Conservation (phyloP, 2,797 vertebrate genomes). For the Bovichtus variegatus region DNA sequence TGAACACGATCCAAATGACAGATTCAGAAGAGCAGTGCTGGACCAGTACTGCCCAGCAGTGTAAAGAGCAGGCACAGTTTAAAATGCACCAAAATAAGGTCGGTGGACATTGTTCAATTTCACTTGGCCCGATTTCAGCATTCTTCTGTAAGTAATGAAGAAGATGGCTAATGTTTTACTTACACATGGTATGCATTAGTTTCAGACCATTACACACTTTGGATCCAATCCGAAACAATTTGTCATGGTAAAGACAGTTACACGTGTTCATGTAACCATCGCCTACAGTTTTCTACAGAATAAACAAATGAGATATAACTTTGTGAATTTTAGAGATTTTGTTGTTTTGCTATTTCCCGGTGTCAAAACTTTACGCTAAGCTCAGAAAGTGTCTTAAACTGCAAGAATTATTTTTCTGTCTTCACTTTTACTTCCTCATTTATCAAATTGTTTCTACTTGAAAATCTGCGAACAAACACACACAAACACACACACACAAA, state of each 20-base stretch:
- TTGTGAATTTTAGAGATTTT: neutral
- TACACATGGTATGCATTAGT: neutral
- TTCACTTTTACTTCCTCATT: slow-evolving; percentile 5
- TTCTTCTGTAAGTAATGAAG: neutral
- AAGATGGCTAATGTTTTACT: neutral
- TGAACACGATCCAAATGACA: neutral
- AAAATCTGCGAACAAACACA: neutral
- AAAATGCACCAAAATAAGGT: slow-evolving; percentile 9
- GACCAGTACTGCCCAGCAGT: neutral
- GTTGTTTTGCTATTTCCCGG: no score
- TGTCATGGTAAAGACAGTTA: neutral
- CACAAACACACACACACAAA: no score
- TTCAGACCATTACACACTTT: neutral
- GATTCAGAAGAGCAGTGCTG: neutral
- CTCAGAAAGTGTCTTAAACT: neutral
- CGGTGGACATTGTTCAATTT: neutral
- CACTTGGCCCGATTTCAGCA: neutral
- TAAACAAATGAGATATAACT: neutral
- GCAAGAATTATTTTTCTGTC: neutral
- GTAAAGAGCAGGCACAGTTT: neutral
- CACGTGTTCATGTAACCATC: neutral
- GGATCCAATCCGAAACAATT: neutral
- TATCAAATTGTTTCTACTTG: neutral
- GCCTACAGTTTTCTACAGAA: neutral
- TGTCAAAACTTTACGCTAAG: no score